These are phyloP conservation scores for Eupithecia inturbata DNA, from an alignment of 2,888 invertebrate genomes.

Conservation along the genomic window DNA sequence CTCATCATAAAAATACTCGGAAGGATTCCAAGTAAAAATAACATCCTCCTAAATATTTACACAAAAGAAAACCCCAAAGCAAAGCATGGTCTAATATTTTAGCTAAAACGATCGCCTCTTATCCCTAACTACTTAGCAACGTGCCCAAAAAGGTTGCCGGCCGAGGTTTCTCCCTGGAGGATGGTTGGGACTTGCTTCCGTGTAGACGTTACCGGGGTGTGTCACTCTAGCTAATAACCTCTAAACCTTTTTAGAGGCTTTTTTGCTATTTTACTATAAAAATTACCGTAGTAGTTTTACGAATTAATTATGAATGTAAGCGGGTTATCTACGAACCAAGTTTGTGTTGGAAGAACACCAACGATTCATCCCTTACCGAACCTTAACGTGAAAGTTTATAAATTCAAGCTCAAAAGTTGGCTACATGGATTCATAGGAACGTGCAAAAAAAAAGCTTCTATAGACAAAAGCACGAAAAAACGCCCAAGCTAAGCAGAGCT, in stretches of 20 bases:
- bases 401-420: too few relatives aligned
- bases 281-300: background rate
- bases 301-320: too few relatives aligned
- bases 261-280: background rate
- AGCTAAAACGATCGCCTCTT: conserved; percentile 1
- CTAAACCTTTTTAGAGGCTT: background rate
- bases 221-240: background rate
- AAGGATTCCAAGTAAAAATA: background rate
- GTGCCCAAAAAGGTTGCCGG: conserved; percentile 15
- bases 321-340: too few relatives aligned
- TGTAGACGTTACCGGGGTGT: background rate
- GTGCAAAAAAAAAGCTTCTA: too few relatives aligned
- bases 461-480: too few relatives aligned
- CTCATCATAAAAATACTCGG: background rate
- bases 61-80: background rate
- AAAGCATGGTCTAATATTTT: conserved; percentile 9
- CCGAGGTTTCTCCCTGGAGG: conserved; percentile 14
- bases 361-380: too few relatives aligned
- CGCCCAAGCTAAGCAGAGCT: too few relatives aligned
- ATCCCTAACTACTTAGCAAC: conserved; percentile 4
- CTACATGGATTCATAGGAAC: too few relatives aligned
- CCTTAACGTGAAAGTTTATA: too few relatives aligned
- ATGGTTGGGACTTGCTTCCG: background rate
- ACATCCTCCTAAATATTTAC: background rate
- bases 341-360: too few relatives aligned